These are phyloP conservation scores for Poecilia velifera DNA, from an alignment of 2,797 vertebrate species.

Conservation along the genomic window DNA sequence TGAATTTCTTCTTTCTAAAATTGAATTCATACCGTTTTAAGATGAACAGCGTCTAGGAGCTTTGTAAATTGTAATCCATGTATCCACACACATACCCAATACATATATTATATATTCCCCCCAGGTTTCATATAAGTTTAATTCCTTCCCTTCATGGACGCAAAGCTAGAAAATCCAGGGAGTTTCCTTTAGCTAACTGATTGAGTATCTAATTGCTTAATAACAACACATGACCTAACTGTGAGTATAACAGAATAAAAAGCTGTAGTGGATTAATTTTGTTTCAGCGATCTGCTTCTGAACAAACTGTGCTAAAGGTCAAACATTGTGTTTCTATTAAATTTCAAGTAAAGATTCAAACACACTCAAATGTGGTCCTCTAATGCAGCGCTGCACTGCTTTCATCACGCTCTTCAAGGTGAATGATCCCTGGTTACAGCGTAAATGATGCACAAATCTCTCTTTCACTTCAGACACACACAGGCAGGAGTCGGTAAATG, in stretches of 20 bases:
- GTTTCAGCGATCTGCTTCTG: background rate
- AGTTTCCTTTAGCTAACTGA: background rate
- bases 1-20: background rate
- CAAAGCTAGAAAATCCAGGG: background rate
- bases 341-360: slow-evolving; percentile 1
- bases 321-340: background rate
- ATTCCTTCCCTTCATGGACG: background rate
- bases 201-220: background rate
- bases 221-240: background rate
- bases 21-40: background rate
- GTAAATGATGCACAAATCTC: slow-evolving; percentile 1
- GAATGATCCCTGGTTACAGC: background rate
- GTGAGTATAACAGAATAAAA: background rate
- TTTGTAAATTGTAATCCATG: background rate
- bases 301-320: background rate
- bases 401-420: background rate
- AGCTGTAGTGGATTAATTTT: background rate
- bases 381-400: background rate
- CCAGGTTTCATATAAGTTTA: no score
- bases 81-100: background rate
- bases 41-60: background rate
- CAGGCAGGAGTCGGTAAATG: background rate
- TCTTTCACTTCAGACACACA: background rate
- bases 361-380: background rate
- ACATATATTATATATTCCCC: no score